Conservation (phyloP, 2,888 invertebrate species). For the Acrobasis consociella region DNA sequence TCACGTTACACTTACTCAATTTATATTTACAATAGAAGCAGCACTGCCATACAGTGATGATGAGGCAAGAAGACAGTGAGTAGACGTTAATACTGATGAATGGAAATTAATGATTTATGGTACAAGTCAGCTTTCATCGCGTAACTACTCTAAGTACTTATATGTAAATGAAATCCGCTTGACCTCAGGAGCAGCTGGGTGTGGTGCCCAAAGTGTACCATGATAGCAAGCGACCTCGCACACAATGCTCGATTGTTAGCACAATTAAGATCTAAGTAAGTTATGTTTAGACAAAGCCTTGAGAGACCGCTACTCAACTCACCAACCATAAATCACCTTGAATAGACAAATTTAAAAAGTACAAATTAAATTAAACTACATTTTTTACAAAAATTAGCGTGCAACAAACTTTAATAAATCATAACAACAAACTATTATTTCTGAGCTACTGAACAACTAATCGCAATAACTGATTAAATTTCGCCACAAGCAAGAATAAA, state of each 20-base stretch:
- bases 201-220: conserved; percentile 45
- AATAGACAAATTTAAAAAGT: conserved; percentile 9
- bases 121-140: neutral
- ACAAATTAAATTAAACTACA: too few species aligned
- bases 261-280: conserved; percentile 61
- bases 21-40: conserved; percentile 3
- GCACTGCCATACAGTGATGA: neutral
- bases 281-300: conserved; percentile 52
- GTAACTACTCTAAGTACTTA: neutral
- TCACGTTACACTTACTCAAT: neutral
- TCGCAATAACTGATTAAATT: conserved; percentile 7
- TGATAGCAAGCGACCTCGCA: conserved; percentile 51
- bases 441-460: neutral
- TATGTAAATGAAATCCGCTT: conserved; percentile 34
- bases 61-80: neutral
- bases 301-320: conserved; percentile 60
- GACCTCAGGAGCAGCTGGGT: conserved; percentile 42
- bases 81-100: neutral
- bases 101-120: neutral
- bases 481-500: conserved; percentile 2
- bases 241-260: conserved; percentile 66
- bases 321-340: conserved; percentile 48
- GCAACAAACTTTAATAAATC: neutral
- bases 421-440: neutral
- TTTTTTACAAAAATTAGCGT: too few species aligned